phyloP scores from a whole-genome alignment of 2,888 invertebrate genomes.

The Ornithoptera priamus region DNA sequence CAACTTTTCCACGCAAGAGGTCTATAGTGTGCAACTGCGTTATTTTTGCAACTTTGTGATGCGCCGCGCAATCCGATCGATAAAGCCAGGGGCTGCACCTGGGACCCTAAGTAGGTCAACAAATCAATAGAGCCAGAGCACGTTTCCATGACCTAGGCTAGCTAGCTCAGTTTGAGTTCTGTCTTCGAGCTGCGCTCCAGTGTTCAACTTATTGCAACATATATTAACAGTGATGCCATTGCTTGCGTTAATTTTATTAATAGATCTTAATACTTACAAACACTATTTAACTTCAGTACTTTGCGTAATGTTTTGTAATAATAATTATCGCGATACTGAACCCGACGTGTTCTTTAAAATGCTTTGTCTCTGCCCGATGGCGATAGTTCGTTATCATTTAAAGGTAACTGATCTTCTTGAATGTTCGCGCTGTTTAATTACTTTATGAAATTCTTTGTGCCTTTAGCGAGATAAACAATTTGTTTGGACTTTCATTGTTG shows the following conservation, averaged over 20 bases:
- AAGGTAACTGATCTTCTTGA: neutral
- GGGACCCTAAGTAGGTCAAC: slow-evolving; percentile 20
- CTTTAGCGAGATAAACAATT: neutral
- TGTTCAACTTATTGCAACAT: slow-evolving; percentile 1
- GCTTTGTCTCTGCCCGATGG: neutral
- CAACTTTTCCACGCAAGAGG: neutral
- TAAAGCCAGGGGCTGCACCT: slow-evolving; percentile 22
- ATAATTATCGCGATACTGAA: slow-evolving; percentile 1
- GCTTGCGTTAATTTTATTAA: slow-evolving; percentile 4
- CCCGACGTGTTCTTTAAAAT: neutral
- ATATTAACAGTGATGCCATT: neutral
- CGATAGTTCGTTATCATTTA: neutral
- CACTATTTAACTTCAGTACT: neutral
- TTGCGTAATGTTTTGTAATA: neutral
- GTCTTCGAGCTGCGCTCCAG: slow-evolving; percentile 10
- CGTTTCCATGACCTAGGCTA: slow-evolving; percentile 22
- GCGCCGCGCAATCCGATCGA: slow-evolving; percentile 19
- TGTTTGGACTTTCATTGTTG: neutral
- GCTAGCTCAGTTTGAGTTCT: slow-evolving; percentile 19
- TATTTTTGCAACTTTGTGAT: slow-evolving; percentile 14
- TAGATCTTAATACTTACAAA: neutral
- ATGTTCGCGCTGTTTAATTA: slow-evolving; percentile 2
- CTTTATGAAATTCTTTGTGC: neutral
- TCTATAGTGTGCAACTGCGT: neutral
- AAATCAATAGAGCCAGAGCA: slow-evolving; percentile 23